Conservation (phyloP, 1,140 invertebrate genomes). For the Ylistrum balloti region DNA sequence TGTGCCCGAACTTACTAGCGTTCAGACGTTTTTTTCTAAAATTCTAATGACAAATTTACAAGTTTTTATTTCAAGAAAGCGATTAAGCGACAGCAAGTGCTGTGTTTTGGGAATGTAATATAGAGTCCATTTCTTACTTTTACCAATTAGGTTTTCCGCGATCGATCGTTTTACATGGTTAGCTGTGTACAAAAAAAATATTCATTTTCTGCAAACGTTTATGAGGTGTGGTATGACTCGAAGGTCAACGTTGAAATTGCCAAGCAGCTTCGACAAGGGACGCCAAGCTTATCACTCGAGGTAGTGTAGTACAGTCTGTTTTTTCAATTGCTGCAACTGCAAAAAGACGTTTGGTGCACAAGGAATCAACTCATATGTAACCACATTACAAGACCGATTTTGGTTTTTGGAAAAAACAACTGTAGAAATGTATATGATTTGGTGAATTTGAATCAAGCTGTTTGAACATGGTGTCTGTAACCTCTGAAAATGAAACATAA, state of each 20-base stretch:
- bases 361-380: neutral
- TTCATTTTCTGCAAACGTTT: conserved; percentile 5
- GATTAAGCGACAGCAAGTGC: neutral
- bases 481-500: neutral
- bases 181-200: neutral
- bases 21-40: neutral
- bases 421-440: too few relatives aligned
- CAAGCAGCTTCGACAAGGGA: too few relatives aligned
- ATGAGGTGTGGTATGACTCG: neutral
- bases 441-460: neutral
- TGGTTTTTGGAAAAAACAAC: neutral
- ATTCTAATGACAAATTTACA: conserved; percentile 30
- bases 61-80: conserved; percentile 25
- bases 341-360: neutral
- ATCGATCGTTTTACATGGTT: conserved; percentile 6
- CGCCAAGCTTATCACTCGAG: too few relatives aligned
- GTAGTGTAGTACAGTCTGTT: too few relatives aligned
- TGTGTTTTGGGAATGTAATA: conserved; percentile 31
- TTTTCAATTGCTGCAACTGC: neutral
- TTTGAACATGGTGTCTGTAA: neutral
- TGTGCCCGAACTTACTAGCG: neutral
- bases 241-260: neutral
- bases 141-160: neutral
- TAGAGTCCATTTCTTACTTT: neutral
- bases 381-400: neutral